A percentile compares a stretch with the other conserved stretches of the same genome.
Evolutionary conservation across 2,888 invertebrate genomes (phyloP).

Genomic region (Drosophila phalerata): DNA sequence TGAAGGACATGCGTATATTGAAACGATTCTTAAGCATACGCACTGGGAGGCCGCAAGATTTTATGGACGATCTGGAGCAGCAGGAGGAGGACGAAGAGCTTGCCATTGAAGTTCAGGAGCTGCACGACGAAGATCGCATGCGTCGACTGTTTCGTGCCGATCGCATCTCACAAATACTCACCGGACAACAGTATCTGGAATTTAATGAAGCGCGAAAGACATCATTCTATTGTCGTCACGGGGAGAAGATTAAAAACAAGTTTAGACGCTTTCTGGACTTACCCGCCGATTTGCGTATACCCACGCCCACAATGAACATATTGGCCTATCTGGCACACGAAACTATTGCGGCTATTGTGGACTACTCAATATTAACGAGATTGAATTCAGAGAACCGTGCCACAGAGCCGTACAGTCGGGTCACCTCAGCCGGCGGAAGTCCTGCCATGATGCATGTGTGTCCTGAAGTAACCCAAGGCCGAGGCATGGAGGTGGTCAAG

Average conservation of each 20-base stretch:
- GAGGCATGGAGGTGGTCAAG: slow-evolving; percentile 89
- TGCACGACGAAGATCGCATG: slow-evolving; percentile 84
- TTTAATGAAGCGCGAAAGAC: slow-evolving; percentile 92
- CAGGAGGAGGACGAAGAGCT: slow-evolving; percentile 87
- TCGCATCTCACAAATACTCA: slow-evolving; percentile 87
- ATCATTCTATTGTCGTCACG: slow-evolving; percentile 88
- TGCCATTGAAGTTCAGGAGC: slow-evolving; percentile 86
- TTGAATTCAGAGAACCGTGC: slow-evolving; percentile 90
- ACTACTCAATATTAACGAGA: slow-evolving; percentile 92
- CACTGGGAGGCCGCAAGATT: slow-evolving; percentile 82
- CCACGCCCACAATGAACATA: slow-evolving; percentile 90
- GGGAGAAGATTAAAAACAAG: slow-evolving; percentile 87
- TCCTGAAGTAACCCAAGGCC: slow-evolving; percentile 86
- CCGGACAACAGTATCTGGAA: slow-evolving; percentile 89
- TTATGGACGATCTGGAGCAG: slow-evolving; percentile 84
- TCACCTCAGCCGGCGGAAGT: slow-evolving; percentile 85
- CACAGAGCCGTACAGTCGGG: slow-evolving; percentile 90
- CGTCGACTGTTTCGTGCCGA: slow-evolving; percentile 87
- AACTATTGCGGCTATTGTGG: slow-evolving; percentile 95
- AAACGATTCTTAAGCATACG: slow-evolving; percentile 83
- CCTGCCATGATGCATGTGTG: slow-evolving; percentile 85
- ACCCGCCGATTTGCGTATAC: slow-evolving; percentile 88
- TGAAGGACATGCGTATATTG: slow-evolving; percentile 87
- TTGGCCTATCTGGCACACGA: slow-evolving; percentile 95
- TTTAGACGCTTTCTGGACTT: slow-evolving; percentile 89